These are phyloP conservation scores for Anoplopoma fimbria DNA, from an alignment of 2,113 vertebrate genomes.

Conservation along the genomic window DNA sequence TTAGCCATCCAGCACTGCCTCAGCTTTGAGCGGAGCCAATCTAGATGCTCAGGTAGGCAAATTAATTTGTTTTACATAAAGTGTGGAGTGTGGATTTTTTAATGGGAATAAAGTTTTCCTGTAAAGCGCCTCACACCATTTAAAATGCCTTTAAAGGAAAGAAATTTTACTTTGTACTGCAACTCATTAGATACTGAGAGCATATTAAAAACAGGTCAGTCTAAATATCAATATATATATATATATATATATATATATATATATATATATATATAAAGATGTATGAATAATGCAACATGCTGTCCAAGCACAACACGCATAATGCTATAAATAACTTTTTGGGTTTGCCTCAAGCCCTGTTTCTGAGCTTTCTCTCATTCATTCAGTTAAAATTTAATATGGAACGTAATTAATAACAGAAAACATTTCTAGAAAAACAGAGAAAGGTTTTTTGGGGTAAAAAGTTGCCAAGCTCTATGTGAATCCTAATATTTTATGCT, in stretches of 20 bases:
- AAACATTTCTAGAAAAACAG: conserved; percentile 1
- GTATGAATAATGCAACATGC: background rate
- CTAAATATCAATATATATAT: background rate
- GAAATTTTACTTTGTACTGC: conserved; percentile 14
- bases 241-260: background rate
- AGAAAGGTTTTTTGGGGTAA: conserved; percentile 4
- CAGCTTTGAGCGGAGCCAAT: background rate
- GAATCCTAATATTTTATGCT: conserved; percentile 45
- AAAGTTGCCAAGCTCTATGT: conserved; percentile 13
- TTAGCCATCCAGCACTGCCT: conserved; percentile 31
- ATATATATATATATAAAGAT: background rate
- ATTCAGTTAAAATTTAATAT: conserved; percentile 25
- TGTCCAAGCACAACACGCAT: too few species aligned
- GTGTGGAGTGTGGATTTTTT: background rate
- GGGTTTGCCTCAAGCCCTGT: conserved; percentile 19
- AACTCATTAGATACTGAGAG: conserved; percentile 6
- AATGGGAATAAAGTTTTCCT: conserved; percentile 7
- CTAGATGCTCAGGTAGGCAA: background rate
- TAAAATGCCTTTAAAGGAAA: conserved; percentile 11
- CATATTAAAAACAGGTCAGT: conserved; percentile 11
- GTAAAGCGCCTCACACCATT: background rate
- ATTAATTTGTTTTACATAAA: conserved; percentile 1
- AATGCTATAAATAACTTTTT: background rate
- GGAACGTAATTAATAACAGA: conserved; percentile 2
- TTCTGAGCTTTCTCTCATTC: conserved; percentile 1